A percentile compares a stretch with the other conserved stretches of the same genome.
Conservation (phyloP, 2,113 vertebrate genomes). For the Dasyornis broadbenti region DNA sequence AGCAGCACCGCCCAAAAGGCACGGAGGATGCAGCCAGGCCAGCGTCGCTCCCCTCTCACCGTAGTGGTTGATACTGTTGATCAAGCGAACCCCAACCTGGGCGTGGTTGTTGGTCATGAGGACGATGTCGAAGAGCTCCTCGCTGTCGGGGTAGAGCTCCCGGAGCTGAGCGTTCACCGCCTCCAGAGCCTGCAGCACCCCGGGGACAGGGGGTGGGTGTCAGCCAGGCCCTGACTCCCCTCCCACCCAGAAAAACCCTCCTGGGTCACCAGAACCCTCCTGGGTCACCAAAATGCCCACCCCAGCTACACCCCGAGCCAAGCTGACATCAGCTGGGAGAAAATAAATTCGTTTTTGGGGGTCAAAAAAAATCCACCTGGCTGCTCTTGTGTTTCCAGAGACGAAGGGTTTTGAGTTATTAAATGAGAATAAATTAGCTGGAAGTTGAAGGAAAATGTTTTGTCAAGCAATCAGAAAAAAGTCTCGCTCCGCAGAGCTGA, state of each 20-base stretch:
- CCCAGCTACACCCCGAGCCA: not conserved
- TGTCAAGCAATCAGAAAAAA: not conserved
- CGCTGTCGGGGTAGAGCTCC: constrained; percentile 87
- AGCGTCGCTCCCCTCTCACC: constrained; percentile 65
- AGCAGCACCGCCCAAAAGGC: fast-evolving
- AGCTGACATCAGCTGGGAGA: not conserved
- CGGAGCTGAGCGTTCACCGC: constrained; percentile 86
- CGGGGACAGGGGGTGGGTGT: not conserved
- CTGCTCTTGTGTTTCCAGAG: not conserved
- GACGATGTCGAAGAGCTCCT: constrained; percentile 93
- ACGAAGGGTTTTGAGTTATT: not conserved
- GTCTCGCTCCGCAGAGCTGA: not conserved
- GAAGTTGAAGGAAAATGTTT: not conserved
- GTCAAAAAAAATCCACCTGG: not conserved
- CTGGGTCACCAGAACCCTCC: not conserved
- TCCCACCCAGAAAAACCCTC: not conserved
- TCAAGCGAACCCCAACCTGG: constrained; percentile 89
- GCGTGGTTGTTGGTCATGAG: constrained; percentile 96
- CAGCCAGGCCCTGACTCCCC: not conserved
- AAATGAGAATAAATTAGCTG: not conserved
- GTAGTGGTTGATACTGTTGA: constrained; percentile 95
- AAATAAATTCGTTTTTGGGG: not conserved
- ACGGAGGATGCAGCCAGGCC: fast-evolving
- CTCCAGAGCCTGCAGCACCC: constrained; percentile 83
- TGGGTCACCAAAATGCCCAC: not conserved